Evolutionary conservation across 2,113 vertebrate species (phyloP).

Genomic region (Python bivittatus): DNA sequence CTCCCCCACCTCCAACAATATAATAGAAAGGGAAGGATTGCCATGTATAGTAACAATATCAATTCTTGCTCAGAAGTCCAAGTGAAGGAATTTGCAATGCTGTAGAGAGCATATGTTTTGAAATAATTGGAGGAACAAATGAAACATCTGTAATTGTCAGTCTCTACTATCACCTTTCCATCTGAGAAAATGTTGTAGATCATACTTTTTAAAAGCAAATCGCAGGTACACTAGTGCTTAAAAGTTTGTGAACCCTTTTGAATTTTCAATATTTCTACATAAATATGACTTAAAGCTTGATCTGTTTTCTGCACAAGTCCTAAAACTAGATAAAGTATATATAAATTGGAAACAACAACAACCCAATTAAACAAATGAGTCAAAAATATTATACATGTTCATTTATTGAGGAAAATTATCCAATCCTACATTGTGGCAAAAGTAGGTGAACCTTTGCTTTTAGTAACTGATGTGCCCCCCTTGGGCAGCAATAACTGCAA

Average conservation of each 20-base stretch:
- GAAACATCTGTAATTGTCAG: background rate
- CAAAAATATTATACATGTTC: background rate
- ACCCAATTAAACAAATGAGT: background rate
- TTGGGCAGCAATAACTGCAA: background rate
- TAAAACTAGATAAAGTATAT: background rate
- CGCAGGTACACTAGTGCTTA: background rate
- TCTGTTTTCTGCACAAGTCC: background rate
- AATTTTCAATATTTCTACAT: background rate
- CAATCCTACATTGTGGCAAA: background rate
- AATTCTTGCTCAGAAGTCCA: background rate
- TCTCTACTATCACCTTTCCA: background rate
- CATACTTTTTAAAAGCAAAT: background rate
- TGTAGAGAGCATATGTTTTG: background rate
- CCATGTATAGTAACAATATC: background rate
- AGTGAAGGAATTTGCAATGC: background rate
- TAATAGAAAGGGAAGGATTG: background rate
- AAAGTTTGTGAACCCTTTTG: background rate
- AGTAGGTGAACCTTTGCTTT: background rate
- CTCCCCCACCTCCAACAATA: background rate
- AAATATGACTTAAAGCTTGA: background rate
- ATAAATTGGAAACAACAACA: too few relatives aligned
- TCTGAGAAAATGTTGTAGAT: background rate
- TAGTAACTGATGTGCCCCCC: background rate
- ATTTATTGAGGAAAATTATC: background rate
- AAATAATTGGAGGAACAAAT: background rate